A percentile compares a stretch with the other conserved stretches of the same genome.
Evolutionary conservation across 2,797 vertebrate genomes (phyloP).

Genomic region (Sarcophilus harrisii): DNA sequence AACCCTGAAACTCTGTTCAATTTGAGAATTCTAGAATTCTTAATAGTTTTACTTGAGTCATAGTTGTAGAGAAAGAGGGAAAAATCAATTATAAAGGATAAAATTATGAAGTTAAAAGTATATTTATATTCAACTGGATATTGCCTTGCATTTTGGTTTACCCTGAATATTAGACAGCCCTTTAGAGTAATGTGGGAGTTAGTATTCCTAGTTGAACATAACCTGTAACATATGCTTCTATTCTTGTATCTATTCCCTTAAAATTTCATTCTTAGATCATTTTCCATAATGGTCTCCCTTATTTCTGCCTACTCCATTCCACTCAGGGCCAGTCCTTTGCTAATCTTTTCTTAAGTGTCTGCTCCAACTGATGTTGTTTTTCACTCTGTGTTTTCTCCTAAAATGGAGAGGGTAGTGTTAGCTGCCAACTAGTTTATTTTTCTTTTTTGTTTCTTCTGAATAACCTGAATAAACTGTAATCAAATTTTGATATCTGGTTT

Average conservation of each 20-base stretch:
- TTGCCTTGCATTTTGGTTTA: background rate
- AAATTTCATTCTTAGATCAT: background rate
- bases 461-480: background rate
- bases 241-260: conserved; percentile 1
- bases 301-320: background rate
- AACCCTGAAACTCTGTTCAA: background rate
- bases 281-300: background rate
- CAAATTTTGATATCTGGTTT: conserved; percentile 3
- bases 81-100: conserved; percentile 11
- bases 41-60: background rate
- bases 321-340: background rate
- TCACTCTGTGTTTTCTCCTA: background rate
- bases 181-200: background rate
- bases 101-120: background rate
- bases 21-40: background rate
- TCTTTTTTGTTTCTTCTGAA: background rate
- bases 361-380: background rate
- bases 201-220: background rate
- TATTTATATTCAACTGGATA: background rate
- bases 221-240: background rate
- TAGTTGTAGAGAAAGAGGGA: background rate
- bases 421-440: background rate
- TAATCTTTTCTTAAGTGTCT: background rate
- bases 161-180: background rate
- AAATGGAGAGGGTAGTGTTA: background rate